These are phyloP conservation scores for Synchiropus splendidus DNA, from an alignment of 2,113 vertebrate genomes.

Conservation along the genomic window DNA sequence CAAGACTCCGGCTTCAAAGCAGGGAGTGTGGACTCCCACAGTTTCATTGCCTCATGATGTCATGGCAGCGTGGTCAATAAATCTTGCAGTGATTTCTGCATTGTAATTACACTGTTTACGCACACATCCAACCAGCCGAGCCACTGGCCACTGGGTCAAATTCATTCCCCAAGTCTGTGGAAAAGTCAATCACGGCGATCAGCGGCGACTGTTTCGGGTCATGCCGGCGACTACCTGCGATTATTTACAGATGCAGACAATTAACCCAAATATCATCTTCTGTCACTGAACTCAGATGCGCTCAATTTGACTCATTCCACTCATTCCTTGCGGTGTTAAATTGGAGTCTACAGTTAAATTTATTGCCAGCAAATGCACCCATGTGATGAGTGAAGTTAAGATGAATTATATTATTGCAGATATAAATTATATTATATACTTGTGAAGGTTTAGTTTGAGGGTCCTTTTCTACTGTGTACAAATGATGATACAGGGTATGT, in stretches of 20 bases:
- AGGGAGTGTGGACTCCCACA: neutral
- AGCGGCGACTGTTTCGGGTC: slow-evolving; percentile 38
- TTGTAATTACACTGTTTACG: slow-evolving; percentile 23
- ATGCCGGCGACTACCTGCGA: slow-evolving; percentile 38
- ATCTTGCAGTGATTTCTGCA: slow-evolving; percentile 18
- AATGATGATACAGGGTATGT: no score
- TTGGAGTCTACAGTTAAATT: no score
- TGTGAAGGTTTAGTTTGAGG: no score
- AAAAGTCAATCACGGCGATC: slow-evolving; percentile 52
- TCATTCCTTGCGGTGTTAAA: no score
- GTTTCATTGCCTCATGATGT: slow-evolving; percentile 27
- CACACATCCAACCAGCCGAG: slow-evolving; percentile 39
- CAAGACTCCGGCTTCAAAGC: no score
- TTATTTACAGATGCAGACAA: slow-evolving; percentile 53
- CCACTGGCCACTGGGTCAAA: slow-evolving; percentile 44
- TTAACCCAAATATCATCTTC: slow-evolving; percentile 53
- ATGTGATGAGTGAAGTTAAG: no score
- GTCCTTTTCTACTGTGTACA: no score
- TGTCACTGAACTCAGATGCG: slow-evolving; percentile 30
- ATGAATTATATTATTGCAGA: no score
- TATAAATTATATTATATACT: no score
- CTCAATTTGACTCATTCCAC: no score
- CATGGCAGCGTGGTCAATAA: slow-evolving; percentile 37
- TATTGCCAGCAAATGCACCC: no score
- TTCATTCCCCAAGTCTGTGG: slow-evolving; percentile 52